Evolutionary conservation across 2,113 vertebrate genomes (phyloP).

Genomic region (Aptenodytes forsteri): DNA sequence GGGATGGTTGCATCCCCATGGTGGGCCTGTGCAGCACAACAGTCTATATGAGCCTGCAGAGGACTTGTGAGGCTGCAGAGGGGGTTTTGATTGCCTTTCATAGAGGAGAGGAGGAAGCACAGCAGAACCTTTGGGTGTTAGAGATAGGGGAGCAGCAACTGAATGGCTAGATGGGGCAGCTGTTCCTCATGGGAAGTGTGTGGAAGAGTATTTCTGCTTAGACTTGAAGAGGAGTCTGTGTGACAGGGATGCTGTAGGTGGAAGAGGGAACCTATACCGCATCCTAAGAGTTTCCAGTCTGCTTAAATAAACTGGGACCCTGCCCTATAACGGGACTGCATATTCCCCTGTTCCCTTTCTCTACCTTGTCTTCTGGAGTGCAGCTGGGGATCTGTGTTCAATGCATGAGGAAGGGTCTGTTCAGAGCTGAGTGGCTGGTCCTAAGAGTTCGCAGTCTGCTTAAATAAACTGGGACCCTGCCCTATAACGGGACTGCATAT

Average conservation of each 20-base stretch:
- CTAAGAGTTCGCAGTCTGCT: neutral
- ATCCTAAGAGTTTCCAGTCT: neutral
- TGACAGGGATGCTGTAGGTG: neutral
- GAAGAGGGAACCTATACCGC: neutral
- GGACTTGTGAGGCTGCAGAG: neutral
- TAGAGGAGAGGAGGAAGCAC: neutral
- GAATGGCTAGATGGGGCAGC: neutral
- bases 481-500: neutral
- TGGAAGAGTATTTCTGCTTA: neutral
- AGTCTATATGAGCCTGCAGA: neutral
- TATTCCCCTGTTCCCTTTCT: neutral
- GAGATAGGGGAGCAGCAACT: neutral
- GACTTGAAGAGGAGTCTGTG: neutral
- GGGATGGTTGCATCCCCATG: fast-evolving
- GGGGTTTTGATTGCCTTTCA: fast-evolving
- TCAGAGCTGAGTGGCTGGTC: neutral
- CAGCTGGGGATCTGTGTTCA: neutral
- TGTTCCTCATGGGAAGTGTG: neutral
- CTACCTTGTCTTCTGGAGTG: neutral
- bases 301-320: neutral
- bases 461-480: neutral
- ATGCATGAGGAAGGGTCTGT: neutral
- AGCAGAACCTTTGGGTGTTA: neutral
- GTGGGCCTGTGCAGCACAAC: neutral
- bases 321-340: neutral